phyloP scores from a whole-genome alignment of 2,797 vertebrate genomes.

The Chloroceryle inda region DNA sequence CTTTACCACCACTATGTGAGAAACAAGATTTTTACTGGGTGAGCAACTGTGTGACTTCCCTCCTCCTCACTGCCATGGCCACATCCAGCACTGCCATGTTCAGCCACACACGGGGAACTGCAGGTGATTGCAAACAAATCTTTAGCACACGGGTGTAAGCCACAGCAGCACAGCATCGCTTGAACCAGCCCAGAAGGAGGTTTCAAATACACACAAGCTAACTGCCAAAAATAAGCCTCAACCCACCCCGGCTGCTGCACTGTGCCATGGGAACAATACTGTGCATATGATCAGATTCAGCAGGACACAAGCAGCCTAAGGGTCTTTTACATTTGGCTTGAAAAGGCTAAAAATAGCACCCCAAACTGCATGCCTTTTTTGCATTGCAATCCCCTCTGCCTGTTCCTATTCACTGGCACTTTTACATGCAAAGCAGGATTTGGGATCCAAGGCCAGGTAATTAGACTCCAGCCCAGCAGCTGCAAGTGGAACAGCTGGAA shows the following conservation, averaged over 20 bases:
- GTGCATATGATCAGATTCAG: constrained; percentile 26
- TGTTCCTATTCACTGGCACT: background rate
- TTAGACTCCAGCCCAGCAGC: constrained; percentile 1
- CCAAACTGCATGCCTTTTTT: background rate
- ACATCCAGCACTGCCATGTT: background rate
- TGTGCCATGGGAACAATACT: background rate
- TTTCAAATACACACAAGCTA: constrained; percentile 6
- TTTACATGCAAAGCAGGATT: constrained; percentile 13
- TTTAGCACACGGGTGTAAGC: background rate
- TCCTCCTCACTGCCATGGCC: background rate
- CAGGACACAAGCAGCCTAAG: constrained; percentile 45
- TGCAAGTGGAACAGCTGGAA: constrained; percentile 53
- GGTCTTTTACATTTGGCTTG: constrained; percentile 50
- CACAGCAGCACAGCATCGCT: background rate
- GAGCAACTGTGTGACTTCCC: background rate
- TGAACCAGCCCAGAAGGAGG: background rate
- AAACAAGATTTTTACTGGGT: background rate
- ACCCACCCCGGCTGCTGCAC: background rate
- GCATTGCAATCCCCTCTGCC: background rate
- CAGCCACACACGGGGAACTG: background rate
- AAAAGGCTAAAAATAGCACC: constrained; percentile 63
- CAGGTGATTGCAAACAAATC: background rate
- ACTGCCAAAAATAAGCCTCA: constrained; percentile 41
- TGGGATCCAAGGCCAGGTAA: constrained; percentile 3
- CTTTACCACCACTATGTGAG: background rate